Evolutionary conservation across 1,140 invertebrate species (phyloP).

Genomic region (Drosophila funebris): DNA sequence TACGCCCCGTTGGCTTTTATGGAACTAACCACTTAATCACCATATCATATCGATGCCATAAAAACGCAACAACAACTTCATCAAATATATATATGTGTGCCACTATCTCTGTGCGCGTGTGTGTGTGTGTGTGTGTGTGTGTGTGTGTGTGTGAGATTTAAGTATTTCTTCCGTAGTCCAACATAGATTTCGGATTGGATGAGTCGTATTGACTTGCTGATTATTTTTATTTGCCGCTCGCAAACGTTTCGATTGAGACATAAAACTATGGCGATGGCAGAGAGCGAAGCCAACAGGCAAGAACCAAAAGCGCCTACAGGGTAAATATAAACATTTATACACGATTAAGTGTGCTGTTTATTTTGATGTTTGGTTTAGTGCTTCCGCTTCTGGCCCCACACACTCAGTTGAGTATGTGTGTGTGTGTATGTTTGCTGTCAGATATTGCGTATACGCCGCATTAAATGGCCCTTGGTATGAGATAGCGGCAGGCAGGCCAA

Average conservation of each 20-base stretch:
- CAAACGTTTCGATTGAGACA: conserved; percentile 74
- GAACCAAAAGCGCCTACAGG: conserved; percentile 17
- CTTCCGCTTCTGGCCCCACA: conserved; percentile 55
- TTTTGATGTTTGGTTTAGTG: conserved; percentile 80
- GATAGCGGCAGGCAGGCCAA: conserved; percentile 46
- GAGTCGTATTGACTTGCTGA: conserved; percentile 72
- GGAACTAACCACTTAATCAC: conserved; percentile 44
- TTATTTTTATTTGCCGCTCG: conserved; percentile 75
- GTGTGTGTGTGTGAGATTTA: conserved; percentile 44
- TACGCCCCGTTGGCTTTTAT: conserved; percentile 36
- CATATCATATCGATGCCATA: conserved; percentile 45
- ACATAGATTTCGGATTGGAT: conserved; percentile 16
- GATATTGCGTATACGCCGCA: conserved; percentile 64
- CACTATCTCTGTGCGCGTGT: background rate
- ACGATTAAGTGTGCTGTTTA: conserved; percentile 80
- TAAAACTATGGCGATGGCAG: conserved; percentile 68
- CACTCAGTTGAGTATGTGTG: background rate
- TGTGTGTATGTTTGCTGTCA: conserved; percentile 1
- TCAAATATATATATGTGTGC: background rate
- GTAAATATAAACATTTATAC: conserved; percentile 77
- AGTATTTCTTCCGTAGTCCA: conserved; percentile 47
- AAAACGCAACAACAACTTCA: conserved; percentile 27
- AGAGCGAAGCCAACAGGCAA: background rate
- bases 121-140: background rate
- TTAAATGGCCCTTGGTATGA: conserved; percentile 66